Evolutionary conservation across 2,888 invertebrate species (phyloP).

Genomic region (Pelosia muscerda): DNA sequence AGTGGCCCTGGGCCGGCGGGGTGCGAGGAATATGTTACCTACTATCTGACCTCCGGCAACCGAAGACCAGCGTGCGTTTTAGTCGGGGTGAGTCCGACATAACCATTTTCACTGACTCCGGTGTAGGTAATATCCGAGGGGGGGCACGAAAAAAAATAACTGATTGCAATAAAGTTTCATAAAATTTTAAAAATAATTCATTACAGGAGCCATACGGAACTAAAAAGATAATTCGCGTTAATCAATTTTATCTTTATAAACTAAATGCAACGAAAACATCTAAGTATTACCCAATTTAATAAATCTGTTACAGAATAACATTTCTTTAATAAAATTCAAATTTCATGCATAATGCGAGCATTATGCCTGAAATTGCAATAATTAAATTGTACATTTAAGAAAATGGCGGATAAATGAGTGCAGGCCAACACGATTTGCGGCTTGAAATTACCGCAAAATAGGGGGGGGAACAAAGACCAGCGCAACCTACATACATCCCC

Average conservation of each 20-base stretch:
- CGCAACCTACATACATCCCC: constrained; percentile 82
- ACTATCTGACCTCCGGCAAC: too few species aligned
- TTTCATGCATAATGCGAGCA: constrained; percentile 30
- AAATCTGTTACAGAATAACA: constrained; percentile 25
- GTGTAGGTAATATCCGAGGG: too few species aligned
- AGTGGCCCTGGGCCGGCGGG: too few species aligned
- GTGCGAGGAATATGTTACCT: too few species aligned
- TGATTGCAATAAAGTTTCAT: too few species aligned
- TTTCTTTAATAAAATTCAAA: constrained; percentile 22
- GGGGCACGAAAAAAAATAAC: too few species aligned
- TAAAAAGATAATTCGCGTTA: neutral
- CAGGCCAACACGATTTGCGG: constrained; percentile 58
- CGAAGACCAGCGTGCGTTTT: too few species aligned
- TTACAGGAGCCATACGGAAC: constrained; percentile 2
- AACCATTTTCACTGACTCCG: too few species aligned
- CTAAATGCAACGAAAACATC: neutral
- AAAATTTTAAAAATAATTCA: neutral
- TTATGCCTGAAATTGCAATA: constrained; percentile 34
- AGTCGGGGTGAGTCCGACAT: too few species aligned
- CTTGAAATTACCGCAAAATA: constrained; percentile 61
- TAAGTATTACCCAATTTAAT: constrained; percentile 11
- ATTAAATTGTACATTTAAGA: constrained; percentile 32
- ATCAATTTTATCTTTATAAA: constrained; percentile 16
- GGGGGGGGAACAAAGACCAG: constrained; percentile 69
- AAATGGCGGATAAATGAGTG: constrained; percentile 47